Conservation (phyloP, 2,113 vertebrate genomes). For the Halcyon malimbica region DNA sequence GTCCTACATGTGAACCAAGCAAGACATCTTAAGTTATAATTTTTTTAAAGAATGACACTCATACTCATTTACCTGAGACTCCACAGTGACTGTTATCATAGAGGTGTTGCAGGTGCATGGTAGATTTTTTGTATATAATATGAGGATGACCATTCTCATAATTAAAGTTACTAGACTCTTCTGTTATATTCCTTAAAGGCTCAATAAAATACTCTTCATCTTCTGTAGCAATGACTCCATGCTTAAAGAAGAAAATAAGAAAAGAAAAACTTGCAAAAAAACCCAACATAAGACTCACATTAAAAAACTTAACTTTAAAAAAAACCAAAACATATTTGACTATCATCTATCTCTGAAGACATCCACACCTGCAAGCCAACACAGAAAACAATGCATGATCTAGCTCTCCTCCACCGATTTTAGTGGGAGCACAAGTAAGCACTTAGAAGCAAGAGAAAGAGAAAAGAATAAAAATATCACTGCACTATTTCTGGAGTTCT, state of each 20-base stretch:
- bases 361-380: not conserved
- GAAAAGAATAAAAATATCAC: not conserved
- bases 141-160: constrained; percentile 93
- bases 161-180: constrained; percentile 85
- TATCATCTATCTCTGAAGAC: not conserved
- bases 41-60: not conserved
- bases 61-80: constrained; percentile 87
- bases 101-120: constrained; percentile 84
- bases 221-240: constrained; percentile 97
- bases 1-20: not conserved
- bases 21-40: not conserved
- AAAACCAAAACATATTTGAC: not conserved
- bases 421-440: not conserved
- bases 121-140: constrained; percentile 98
- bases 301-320: not conserved
- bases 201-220: constrained; percentile 99
- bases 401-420: not conserved
- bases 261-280: not conserved
- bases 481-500: not conserved
- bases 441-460: not conserved
- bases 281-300: not conserved
- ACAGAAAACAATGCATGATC: not conserved
- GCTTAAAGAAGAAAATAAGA: constrained; percentile 77
- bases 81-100: constrained; percentile 91
- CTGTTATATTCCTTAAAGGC: constrained; percentile 92